Base-by-base conservation (phyloP, 1,140 invertebrate genomes). In the Tyrophagus putrescentiae region DNA sequence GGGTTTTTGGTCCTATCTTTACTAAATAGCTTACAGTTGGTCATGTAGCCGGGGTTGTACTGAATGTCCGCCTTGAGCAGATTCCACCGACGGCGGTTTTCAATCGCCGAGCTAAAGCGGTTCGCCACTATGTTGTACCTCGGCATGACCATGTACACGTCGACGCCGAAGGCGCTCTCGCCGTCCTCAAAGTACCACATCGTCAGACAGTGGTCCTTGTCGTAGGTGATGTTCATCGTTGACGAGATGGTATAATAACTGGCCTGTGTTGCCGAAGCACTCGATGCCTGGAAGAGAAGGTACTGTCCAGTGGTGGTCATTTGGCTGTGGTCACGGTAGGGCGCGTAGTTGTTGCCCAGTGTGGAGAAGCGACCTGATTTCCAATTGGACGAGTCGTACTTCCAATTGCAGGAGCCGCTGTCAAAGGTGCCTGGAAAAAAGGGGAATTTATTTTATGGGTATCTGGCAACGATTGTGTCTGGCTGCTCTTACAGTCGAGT, bases 161-260 rank as follows among this genome's bases (percentile, higher is more conserved):
- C 18, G 7, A 48, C 23, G 9, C 21, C 23, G 18, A 48, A 48
- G 23, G 7, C 21, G 31, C 31, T 21, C 31, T 48, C 28, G 13
- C 52, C 52, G 39, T 54, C 52, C 5, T 13, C 52, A 33, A 34
- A 54, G 28, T 54, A 54, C 52, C 52, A 54, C 13, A 54, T 18
- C 25, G 52, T 31, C 21, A 54, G 27, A 54, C 52, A 54, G 27
- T 27, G 52, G 11, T 54, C 52, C 21, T 13, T 31, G 25, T 28
- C 28, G 27, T 32, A 54, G n/a, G 3, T 54, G 7, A 54, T 11
- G n/a, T 32, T 13, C 39, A 11, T 13, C 3, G 3, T 11, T 2
- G 25, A 13, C 25, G 13, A 9, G 13, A 27, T n/a, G n/a, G n/a
- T n/a, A n/a, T n/a, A 31, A n/a, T 11, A 27, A 33, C 1, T n/a